Evolutionary conservation across 2,797 vertebrate species (phyloP), one percentile per base, ranked within the genome.

Genomic region (Austrolebias charrua): DNA sequence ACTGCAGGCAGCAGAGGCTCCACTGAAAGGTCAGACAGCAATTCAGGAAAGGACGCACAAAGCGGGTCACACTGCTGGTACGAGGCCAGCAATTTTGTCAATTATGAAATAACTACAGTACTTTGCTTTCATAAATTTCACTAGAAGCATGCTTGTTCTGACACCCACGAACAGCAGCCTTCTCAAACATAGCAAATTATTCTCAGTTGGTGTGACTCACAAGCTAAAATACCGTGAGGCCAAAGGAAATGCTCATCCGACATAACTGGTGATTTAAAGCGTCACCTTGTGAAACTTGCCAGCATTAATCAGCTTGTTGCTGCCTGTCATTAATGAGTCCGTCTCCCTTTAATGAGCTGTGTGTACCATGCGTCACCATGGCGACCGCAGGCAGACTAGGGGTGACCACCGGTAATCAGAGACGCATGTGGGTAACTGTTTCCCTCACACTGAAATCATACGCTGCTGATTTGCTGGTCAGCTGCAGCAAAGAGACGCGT

Each of bases 291-390:
- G 42, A 54, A 75, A 55, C 51, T 62, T 15, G 47, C 44, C 42
- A 60, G 50, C 42, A 47, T 60, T 61, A 8, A 75, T 64, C 63
- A 55, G 28, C 50, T 47, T 8, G 16, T 68, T 57, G 63, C 58
- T 55, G 59, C 29, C 55, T 19, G 62, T 49, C 45, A 76, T 73
- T 81, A 45, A 58, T 56, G 60, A 73, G 20, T 73, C 63, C 43
- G 43, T 66, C 57, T 60, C 46, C 54, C 59, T 47, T 78, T 65
- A 79, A 76, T 63, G 66, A 72, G 46, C 63, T 46, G 51, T 59
- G 71, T 79, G 63, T 63, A 66, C 49, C 20, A 28, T 62, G 53
- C 5, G 10, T 88, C 56, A 44, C 87, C 78, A 85, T 87, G 58
- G 84, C 15, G 62, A 86, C 78, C 35, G 48, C 29, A 50, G 59